phyloP scores from a whole-genome alignment of 2,113 vertebrate species.

The Mus musculus region DNA sequence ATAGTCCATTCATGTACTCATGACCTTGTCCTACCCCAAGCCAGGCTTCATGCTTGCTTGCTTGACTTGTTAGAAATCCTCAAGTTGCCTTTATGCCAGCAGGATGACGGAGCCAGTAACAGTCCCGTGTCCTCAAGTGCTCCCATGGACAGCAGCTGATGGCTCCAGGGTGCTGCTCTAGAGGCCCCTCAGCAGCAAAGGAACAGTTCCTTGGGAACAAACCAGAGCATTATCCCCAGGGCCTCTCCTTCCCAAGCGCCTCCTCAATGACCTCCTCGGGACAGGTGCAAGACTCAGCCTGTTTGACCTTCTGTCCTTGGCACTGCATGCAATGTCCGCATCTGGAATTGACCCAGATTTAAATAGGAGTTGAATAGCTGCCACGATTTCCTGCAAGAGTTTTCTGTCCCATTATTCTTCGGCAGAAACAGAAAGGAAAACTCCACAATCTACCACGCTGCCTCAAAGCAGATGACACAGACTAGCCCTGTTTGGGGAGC shows the following conservation, averaged over 20 bases:
- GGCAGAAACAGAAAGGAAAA: slow-evolving; percentile 29
- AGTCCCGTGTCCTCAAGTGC: slow-evolving; percentile 52
- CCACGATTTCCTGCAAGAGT: slow-evolving; percentile 44
- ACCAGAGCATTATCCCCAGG: slow-evolving; percentile 13
- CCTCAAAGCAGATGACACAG: slow-evolving; percentile 24
- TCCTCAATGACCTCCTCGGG: neutral
- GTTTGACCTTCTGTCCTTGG: neutral
- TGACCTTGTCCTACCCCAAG: neutral
- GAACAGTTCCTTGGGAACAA: slow-evolving; percentile 50
- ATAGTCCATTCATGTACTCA: neutral
- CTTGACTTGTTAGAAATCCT: slow-evolving; percentile 64
- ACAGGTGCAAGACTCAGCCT: slow-evolving; percentile 43
- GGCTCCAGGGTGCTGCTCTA: slow-evolving; percentile 9
- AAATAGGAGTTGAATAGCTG: slow-evolving; percentile 25
- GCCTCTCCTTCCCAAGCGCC: neutral
- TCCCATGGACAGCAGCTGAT: slow-evolving; percentile 40
- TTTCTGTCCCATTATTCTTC: slow-evolving; percentile 57
- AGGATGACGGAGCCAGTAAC: slow-evolving; percentile 38
- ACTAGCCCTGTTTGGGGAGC: slow-evolving; percentile 14
- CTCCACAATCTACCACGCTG: neutral
- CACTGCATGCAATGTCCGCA: slow-evolving; percentile 23
- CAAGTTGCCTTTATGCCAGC: slow-evolving; percentile 36
- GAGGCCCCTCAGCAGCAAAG: slow-evolving; percentile 38
- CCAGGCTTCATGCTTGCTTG: slow-evolving; percentile 26
- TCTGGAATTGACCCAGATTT: slow-evolving; percentile 65